phyloP scores from a whole-genome alignment of 2,113 vertebrate species.

The Petroica traversi region DNA sequence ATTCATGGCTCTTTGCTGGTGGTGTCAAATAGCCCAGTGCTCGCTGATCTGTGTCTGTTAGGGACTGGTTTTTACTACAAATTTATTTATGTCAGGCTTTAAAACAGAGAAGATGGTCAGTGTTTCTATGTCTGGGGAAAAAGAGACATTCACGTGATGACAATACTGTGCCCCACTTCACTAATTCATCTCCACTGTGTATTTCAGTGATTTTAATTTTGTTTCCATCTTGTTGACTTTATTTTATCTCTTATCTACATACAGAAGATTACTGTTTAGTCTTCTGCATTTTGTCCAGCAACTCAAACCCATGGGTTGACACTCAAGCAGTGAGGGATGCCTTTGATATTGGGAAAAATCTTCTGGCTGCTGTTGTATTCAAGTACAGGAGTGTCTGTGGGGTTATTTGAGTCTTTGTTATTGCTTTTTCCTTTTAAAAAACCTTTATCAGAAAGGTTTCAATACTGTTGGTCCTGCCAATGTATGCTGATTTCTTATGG shows the following conservation, averaged over 20 bases:
- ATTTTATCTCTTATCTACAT: not conserved
- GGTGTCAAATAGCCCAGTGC: not conserved
- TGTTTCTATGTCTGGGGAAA: not conserved
- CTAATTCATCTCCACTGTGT: not conserved
- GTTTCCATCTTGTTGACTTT: not conserved
- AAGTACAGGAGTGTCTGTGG: not conserved
- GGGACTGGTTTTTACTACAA: not conserved
- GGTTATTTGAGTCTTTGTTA: not conserved
- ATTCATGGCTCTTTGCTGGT: not conserved
- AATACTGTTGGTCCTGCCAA: not conserved
- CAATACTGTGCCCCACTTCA: not conserved
- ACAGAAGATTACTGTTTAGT: not conserved
- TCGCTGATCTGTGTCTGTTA: not conserved
- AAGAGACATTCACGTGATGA: fast-evolving
- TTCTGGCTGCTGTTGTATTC: not conserved
- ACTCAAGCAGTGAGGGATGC: not conserved
- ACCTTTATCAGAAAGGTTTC: not conserved
- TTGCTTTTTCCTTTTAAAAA: not conserved
- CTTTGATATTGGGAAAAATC: not conserved
- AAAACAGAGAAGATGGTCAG: not conserved
- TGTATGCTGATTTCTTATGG: not conserved
- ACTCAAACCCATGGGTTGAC: not conserved
- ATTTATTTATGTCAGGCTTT: not conserved
- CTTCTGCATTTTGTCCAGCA: not conserved
- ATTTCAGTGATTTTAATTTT: not conserved